A percentile compares a stretch with the other conserved stretches of the same genome.
These are phyloP conservation scores for Drosophila pseudotakahashii DNA, from an alignment of 2,888 invertebrate genomes.

Conservation along the genomic window DNA sequence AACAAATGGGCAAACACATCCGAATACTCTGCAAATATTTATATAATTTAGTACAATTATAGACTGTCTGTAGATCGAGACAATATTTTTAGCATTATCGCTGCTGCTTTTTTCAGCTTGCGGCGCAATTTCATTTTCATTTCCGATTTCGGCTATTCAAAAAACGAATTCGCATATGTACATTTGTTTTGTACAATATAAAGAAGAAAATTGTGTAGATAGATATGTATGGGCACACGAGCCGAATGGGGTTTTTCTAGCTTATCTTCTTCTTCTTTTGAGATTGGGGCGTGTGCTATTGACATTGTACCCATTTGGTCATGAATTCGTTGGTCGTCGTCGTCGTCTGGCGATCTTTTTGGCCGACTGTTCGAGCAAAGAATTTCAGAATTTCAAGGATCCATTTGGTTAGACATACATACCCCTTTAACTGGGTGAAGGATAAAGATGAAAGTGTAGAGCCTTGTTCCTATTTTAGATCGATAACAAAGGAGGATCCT, in stretches of 20 bases:
- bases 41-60: constrained; percentile 63
- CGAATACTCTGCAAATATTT: constrained; percentile 62
- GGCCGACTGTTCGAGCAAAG: constrained; percentile 21
- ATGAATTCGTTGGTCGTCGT: constrained; percentile 25
- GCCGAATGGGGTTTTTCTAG: not conserved
- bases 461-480: not conserved
- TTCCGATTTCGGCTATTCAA: constrained; percentile 55
- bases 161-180: constrained; percentile 17
- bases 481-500: not conserved
- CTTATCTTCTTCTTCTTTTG: constrained; percentile 18
- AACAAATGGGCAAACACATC: constrained; percentile 22
- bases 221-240: constrained; percentile 28
- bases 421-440: constrained; percentile 38
- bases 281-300: constrained; percentile 40
- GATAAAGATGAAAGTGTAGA: constrained; percentile 14
- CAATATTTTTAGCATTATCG: constrained; percentile 63
- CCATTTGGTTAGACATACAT: constrained; percentile 10
- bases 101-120: constrained; percentile 21
- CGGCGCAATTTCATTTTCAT: constrained; percentile 60
- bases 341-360: constrained; percentile 16
- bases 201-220: not conserved
- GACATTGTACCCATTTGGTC: constrained; percentile 40
- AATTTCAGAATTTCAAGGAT: constrained; percentile 27
- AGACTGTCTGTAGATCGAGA: constrained; percentile 49
- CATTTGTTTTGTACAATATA: not conserved